Base-by-base conservation (phyloP, 2,113 vertebrate genomes). In the Leucoraja erinaceus region DNA sequence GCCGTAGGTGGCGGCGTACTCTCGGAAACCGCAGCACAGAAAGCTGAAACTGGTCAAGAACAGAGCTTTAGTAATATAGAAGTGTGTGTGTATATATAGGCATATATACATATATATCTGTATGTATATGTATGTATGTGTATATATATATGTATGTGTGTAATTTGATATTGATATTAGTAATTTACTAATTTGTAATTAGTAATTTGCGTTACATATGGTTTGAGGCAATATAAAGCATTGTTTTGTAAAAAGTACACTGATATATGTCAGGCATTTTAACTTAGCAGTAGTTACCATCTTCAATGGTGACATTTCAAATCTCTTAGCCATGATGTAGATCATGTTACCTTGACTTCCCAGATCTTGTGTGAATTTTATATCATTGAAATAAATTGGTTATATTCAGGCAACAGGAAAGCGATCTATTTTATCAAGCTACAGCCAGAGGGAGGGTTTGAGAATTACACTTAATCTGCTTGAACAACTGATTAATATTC, bases 401-500 rank as follows among this genome's bases (percentile, higher is more conserved):
- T 88, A 31, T 31, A 63, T 18, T 66, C n/a, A 18, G 59, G 11
- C 59, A 31, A 16, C 5, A 61, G 5, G 14, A 18, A n/a, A n/a
- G 59, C 10, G 16, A 14, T 88, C n/a, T 88, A 14, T 8, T 88
- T 59, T 63, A 61, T 18, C 59, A 66, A 16, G 28, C n/a, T 88
- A 9, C 56, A 7, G 5, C 83, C 22, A 31, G 4, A 31, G 59
- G 61, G 59, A 31, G 83, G 61, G 18, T 31, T 88, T 61, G 28
- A 88, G 61, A 88, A 88, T 88, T 88, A 61, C 59, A 63, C 28
- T 31, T 18, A 63, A 63, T 63, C 59, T 12, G 22, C 56, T 56
- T 28, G 56, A 11, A 59, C 47, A 88, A 61, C 59, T 88, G 83
- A 88, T 88, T 88, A 88, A 88, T 88, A 88, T n/a, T 88, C 56